A percentile compares a stretch with the other conserved stretches of the same genome.
phyloP scores from a whole-genome alignment of 1,140 invertebrate species.

The Harlomillsia oculata region DNA sequence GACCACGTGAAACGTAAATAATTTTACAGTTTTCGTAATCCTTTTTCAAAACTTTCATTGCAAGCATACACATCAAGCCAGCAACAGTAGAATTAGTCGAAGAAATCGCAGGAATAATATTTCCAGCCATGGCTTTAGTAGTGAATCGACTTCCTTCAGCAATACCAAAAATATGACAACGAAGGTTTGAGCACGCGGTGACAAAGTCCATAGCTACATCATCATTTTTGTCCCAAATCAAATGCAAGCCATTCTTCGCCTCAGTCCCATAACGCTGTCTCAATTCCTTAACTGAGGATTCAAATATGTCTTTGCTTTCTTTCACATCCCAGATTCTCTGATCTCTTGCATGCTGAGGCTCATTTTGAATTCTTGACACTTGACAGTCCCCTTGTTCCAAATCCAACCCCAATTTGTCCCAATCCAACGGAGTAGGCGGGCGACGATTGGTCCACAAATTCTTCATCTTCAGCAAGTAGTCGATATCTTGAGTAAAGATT shows the following conservation, averaged over 20 bases:
- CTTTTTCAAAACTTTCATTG: slow-evolving; percentile 64
- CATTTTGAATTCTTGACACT: no score
- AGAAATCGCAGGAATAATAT: slow-evolving; percentile 97
- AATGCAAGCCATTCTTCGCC: slow-evolving; percentile 50
- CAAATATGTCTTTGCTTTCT: slow-evolving; percentile 67
- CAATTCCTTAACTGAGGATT: slow-evolving; percentile 56
- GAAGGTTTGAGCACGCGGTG: slow-evolving; percentile 84
- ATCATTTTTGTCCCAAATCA: slow-evolving; percentile 98
- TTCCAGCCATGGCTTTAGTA: slow-evolving; percentile 97
- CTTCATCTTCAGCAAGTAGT: slow-evolving; percentile 87
- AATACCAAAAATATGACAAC: slow-evolving; percentile 86
- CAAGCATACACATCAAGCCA: slow-evolving; percentile 81
- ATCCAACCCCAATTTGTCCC: no score
- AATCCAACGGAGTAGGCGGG: slow-evolving; percentile 70
- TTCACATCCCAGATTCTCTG: slow-evolving; percentile 72
- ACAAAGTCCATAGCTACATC: slow-evolving; percentile 92
- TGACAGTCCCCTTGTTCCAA: no score
- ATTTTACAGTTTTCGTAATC: slow-evolving; percentile 61
- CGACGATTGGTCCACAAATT: slow-evolving; percentile 84
- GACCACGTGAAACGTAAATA: slow-evolving; percentile 45
- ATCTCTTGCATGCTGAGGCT: no score
- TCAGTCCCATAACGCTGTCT: no score
- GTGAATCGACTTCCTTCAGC: slow-evolving; percentile 78
- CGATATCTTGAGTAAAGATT: slow-evolving; percentile 91
- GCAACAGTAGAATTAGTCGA: slow-evolving; percentile 97